phyloP scores from a whole-genome alignment of 1,140 invertebrate species.

The Trypoxylus dichotomus region DNA sequence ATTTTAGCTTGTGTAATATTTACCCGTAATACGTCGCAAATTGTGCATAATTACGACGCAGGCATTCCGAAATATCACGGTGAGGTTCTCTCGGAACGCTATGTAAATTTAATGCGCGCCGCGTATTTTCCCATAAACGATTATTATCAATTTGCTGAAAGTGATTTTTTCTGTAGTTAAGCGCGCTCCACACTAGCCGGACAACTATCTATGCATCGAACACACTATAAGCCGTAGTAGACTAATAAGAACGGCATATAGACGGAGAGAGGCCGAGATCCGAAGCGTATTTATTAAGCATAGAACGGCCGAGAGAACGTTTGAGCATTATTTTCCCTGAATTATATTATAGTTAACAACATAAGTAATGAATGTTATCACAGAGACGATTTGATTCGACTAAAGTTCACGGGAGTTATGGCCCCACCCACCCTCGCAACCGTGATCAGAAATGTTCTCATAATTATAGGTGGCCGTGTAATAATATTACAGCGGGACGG shows the following conservation, averaged over 20 bases:
- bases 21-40: background rate
- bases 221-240: conserved; percentile 5
- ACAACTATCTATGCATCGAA: conserved; percentile 28
- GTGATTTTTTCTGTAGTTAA: background rate
- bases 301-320: conserved; percentile 10
- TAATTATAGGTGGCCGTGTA: conserved; percentile 34
- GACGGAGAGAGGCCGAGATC: background rate
- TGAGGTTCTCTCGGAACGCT: background rate
- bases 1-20: background rate
- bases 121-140: background rate
- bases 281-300: conserved; percentile 12
- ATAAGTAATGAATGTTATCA: conserved; percentile 31
- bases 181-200: background rate
- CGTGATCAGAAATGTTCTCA: conserved; percentile 32
- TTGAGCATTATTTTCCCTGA: conserved; percentile 26
- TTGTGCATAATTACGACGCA: background rate
- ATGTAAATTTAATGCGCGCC: background rate
- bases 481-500: conserved; percentile 29
- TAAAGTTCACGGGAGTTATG: conserved; percentile 33
- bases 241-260: background rate
- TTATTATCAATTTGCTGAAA: conserved; percentile 3
- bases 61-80: background rate
- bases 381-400: conserved; percentile 30
- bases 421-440: conserved; percentile 21
- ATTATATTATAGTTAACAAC: conserved; percentile 28